Conservation (phyloP, 2,888 invertebrate genomes). For the Scaptomyza tumidula region DNA sequence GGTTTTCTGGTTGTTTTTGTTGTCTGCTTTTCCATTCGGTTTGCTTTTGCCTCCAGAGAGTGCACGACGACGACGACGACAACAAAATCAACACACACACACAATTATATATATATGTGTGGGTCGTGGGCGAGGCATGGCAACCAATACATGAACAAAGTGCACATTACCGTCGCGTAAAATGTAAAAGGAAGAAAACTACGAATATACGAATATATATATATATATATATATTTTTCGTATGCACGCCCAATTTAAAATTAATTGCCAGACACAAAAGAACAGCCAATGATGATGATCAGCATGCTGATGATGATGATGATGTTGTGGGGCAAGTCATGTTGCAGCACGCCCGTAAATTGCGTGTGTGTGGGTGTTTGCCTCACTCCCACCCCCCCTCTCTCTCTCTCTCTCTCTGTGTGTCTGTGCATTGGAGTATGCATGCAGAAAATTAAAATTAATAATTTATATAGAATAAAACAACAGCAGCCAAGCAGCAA, state of each 20-base stretch:
- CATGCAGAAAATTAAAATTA: constrained; percentile 83
- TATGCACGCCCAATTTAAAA: constrained; percentile 82
- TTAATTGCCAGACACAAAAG: constrained; percentile 83
- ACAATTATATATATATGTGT: neutral
- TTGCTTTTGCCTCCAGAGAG: constrained; percentile 47
- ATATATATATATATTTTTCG: constrained; percentile 56
- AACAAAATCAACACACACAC: constrained; percentile 53
- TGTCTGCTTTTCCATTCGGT: constrained; percentile 30
- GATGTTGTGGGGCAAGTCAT: constrained; percentile 32
- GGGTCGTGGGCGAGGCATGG: constrained; percentile 23
- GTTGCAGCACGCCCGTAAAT: constrained; percentile 49
- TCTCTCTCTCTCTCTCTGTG: neutral
- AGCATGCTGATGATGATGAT: constrained; percentile 12
- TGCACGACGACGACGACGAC: constrained; percentile 59
- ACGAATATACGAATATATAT: constrained; percentile 49
- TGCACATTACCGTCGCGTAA: constrained; percentile 66
- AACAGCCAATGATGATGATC: constrained; percentile 53
- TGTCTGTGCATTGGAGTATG: constrained; percentile 70
- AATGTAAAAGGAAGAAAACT: constrained; percentile 71
- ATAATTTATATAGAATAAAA: constrained; percentile 81
- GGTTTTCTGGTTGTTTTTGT: constrained; percentile 39
- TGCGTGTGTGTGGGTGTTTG: constrained; percentile 31
- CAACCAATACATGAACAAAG: constrained; percentile 45
- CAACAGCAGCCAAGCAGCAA: constrained; percentile 32
- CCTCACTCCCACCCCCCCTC: neutral